Percentiles rank a stretch among this genome's conserved stretches.
Evolutionary conservation across 2,797 vertebrate species (phyloP).

Genomic region (Myotis planiceps): DNA sequence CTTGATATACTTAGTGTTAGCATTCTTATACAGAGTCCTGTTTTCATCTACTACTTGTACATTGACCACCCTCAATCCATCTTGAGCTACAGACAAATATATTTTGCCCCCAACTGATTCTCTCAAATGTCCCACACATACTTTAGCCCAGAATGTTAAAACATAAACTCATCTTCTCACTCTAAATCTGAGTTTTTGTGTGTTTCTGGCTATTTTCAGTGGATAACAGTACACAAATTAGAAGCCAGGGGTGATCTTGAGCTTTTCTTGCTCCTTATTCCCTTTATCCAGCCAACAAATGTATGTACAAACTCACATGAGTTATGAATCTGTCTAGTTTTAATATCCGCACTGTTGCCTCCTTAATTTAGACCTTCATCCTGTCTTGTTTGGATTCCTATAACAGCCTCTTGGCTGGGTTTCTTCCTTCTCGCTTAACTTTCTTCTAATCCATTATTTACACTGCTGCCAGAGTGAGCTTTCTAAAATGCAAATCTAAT

Average conservation of each 20-base stretch:
- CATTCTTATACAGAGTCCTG: neutral
- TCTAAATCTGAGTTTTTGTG: neutral
- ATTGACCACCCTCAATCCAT: neutral
- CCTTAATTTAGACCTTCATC: constrained; percentile 45
- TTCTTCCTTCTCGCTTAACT: constrained; percentile 62
- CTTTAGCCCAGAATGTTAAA: neutral
- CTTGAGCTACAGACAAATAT: neutral
- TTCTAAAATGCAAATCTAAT: constrained; percentile 80
- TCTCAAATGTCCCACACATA: neutral
- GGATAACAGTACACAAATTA: neutral
- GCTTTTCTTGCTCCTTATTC: neutral
- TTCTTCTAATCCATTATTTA: constrained; percentile 80
- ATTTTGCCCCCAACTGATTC: neutral
- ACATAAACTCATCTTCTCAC: neutral
- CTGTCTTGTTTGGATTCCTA: constrained; percentile 59
- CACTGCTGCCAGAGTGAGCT: constrained; percentile 58
- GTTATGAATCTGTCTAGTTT: constrained; percentile 43
- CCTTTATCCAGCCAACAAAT: neutral
- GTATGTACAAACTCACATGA: neutral
- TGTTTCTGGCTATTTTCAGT: neutral
- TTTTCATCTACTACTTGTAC: neutral
- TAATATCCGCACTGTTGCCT: constrained; percentile 23
- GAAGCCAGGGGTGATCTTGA: neutral
- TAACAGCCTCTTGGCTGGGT: constrained; percentile 64
- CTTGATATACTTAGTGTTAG: neutral